Evolutionary conservation across 2,888 invertebrate species (phyloP).

Genomic region (Drosophila phalerata): DNA sequence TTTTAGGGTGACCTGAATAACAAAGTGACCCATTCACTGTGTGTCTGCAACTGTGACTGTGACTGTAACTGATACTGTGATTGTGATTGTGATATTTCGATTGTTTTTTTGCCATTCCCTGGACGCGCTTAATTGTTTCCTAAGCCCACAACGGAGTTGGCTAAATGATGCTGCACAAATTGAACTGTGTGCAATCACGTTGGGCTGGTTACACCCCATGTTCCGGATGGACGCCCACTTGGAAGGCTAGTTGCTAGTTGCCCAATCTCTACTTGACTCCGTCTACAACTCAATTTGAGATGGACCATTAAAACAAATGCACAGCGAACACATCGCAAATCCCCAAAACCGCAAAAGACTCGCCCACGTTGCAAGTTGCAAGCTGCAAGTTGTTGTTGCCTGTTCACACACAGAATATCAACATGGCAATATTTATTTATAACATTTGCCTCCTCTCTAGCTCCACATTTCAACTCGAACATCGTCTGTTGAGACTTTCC

Average conservation of each 20-base stretch:
- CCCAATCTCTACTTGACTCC: slow-evolving; percentile 31
- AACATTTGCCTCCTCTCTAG: slow-evolving; percentile 41
- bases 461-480: slow-evolving; percentile 13
- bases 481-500: slow-evolving; percentile 43
- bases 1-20: slow-evolving; percentile 6
- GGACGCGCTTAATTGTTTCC: slow-evolving; percentile 59
- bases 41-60: slow-evolving; percentile 3
- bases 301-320: slow-evolving; percentile 77
- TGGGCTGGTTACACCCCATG: slow-evolving; percentile 48
- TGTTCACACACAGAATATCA: slow-evolving; percentile 69
- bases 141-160: slow-evolving; percentile 31
- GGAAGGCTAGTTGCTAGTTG: slow-evolving; percentile 32
- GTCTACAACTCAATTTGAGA: slow-evolving; percentile 75
- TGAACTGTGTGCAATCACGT: slow-evolving; percentile 66
- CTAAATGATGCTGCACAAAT: slow-evolving; percentile 77
- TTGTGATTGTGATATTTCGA: slow-evolving; percentile 20
- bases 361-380: slow-evolving; percentile 51
- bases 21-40: slow-evolving; percentile 13
- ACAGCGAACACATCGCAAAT: slow-evolving; percentile 67
- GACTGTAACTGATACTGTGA: slow-evolving; percentile 16
- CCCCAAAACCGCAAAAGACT: slow-evolving; percentile 41
- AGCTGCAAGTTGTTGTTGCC: slow-evolving; percentile 31
- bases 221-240: slow-evolving; percentile 64
- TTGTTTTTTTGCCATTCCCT: slow-evolving; percentile 37
- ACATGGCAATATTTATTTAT: slow-evolving; percentile 78